These are phyloP conservation scores for Brachystomella parvula DNA, from an alignment of 1,140 invertebrate species.

Conservation along the genomic window DNA sequence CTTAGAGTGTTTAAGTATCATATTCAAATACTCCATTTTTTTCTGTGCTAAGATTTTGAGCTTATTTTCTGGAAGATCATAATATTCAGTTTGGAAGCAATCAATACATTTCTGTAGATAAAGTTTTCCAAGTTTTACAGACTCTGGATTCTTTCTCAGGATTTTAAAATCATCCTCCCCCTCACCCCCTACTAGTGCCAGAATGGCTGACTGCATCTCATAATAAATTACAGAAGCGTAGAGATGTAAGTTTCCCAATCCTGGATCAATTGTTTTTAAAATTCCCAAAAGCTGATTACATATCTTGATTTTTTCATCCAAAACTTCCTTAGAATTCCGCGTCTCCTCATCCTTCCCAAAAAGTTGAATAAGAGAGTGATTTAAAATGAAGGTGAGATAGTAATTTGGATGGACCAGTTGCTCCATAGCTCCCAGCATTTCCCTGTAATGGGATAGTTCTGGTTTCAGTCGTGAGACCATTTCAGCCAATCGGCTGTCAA, in stretches of 20 bases:
- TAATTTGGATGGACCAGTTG: slow-evolving; percentile 35
- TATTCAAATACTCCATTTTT: slow-evolving; percentile 35
- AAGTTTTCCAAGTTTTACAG: slow-evolving; percentile 34
- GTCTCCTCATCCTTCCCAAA: slow-evolving; percentile 20
- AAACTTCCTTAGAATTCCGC: slow-evolving; percentile 17
- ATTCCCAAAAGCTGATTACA: slow-evolving; percentile 29
- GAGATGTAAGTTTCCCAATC: slow-evolving; percentile 28
- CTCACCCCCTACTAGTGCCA: slow-evolving; percentile 29
- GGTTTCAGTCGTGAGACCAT: slow-evolving; percentile 24
- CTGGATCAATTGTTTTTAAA: slow-evolving; percentile 32
- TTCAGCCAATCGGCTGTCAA: slow-evolving; percentile 32
- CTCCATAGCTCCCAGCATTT: slow-evolving; percentile 24
- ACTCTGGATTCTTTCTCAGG: slow-evolving; percentile 29
- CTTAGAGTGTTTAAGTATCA: slow-evolving; percentile 15
- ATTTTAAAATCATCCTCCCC: slow-evolving; percentile 35
- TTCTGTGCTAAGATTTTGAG: slow-evolving; percentile 30
- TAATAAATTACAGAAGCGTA: slow-evolving; percentile 34
- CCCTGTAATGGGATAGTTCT: slow-evolving; percentile 17
- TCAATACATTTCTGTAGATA: slow-evolving; percentile 36
- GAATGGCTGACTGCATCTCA: slow-evolving; percentile 34
- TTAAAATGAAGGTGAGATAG: slow-evolving; percentile 33
- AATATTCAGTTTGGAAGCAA: slow-evolving; percentile 33
- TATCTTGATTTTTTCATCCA: slow-evolving; percentile 33
- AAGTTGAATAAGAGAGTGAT: slow-evolving; percentile 34
- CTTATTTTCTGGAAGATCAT: slow-evolving; percentile 29